Evolutionary conservation across 2,888 invertebrate genomes (phyloP).

Genomic region (Eumerus sabulonum): DNA sequence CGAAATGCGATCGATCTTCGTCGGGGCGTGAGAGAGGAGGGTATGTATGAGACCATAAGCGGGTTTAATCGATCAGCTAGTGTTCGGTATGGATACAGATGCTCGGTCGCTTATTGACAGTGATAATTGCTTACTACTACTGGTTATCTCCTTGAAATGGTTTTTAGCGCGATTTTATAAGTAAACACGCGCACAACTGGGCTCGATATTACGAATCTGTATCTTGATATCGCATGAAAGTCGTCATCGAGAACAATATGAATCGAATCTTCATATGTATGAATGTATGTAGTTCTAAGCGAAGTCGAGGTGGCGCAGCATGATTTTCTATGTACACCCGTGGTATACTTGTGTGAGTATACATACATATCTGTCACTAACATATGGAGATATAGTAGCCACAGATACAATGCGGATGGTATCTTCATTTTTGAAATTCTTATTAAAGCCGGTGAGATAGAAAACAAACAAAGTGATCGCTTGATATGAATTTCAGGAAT

Average conservation of each 20-base stretch:
- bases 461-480: too few relatives aligned
- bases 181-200: constrained; percentile 18
- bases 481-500: too few relatives aligned
- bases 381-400: too few relatives aligned
- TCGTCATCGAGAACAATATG: background rate
- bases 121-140: constrained; percentile 61
- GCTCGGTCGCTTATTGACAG: constrained; percentile 59
- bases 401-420: too few relatives aligned
- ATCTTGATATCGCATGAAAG: constrained; percentile 15
- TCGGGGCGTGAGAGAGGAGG: background rate
- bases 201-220: background rate
- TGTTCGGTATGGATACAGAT: constrained; percentile 44
- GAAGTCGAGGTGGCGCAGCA: constrained; percentile 4
- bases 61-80: background rate
- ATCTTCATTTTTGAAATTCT: too few relatives aligned
- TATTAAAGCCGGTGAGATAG: too few relatives aligned
- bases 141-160: constrained; percentile 68
- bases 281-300: too few relatives aligned
- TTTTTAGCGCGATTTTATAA: constrained; percentile 64
- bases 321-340: too few relatives aligned
- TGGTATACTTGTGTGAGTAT: too few relatives aligned
- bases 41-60: background rate
- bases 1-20: background rate
- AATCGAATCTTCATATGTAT: constrained; percentile 11
- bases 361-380: too few relatives aligned